Evolutionary conservation across 2,888 invertebrate species (phyloP).

Genomic region (Physocephala rufipes): DNA sequence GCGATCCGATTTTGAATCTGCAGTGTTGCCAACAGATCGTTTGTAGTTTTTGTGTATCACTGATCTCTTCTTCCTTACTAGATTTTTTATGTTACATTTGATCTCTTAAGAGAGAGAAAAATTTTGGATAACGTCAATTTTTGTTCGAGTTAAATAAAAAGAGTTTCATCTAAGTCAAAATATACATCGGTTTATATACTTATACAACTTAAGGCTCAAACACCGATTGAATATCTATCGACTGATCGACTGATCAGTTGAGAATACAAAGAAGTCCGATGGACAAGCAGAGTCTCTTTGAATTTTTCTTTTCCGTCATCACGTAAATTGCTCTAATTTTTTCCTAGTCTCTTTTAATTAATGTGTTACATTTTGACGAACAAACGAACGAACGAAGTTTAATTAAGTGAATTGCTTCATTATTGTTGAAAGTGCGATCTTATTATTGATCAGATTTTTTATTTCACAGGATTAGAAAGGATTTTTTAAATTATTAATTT

Average conservation of each 20-base stretch:
- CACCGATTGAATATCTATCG: neutral
- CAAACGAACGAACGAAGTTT: neutral
- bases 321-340: neutral
- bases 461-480: no score
- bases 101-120: neutral
- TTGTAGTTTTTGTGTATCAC: neutral
- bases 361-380: neutral
- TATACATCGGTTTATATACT: neutral
- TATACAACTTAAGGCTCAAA: neutral
- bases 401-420: neutral
- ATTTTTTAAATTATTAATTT: neutral
- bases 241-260: neutral
- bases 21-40: neutral
- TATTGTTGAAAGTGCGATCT: neutral
- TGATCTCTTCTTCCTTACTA: neutral
- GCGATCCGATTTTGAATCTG: no score
- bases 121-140: neutral
- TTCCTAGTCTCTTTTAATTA: constrained; percentile 2
- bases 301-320: neutral
- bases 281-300: no score
- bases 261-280: neutral
- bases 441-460: neutral
- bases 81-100: no score
- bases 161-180: neutral
- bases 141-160: constrained; percentile 14